phyloP scores from a whole-genome alignment of 1,140 invertebrate species.

The Calosoma granatense region DNA sequence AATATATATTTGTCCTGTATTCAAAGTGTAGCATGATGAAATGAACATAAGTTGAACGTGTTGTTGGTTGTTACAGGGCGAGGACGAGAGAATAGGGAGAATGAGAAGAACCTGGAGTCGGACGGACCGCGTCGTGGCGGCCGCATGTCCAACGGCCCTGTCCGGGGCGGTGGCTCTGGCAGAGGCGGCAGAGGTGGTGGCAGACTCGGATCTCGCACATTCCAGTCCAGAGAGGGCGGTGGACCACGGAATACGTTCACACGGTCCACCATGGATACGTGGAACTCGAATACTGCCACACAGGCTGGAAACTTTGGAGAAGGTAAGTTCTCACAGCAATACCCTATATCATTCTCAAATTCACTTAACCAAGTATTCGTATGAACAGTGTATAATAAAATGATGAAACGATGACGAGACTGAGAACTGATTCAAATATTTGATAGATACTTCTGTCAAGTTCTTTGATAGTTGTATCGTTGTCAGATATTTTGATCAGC shows the following conservation, averaged over 20 bases:
- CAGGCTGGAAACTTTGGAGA: too few species aligned
- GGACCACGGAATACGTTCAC: constrained; percentile 22
- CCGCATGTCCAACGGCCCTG: constrained; percentile 39
- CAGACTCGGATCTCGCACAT: constrained; percentile 34
- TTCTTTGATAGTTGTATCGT: constrained; percentile 16
- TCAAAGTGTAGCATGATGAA: too few species aligned
- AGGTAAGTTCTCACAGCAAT: too few species aligned
- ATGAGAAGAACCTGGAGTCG: constrained; percentile 29
- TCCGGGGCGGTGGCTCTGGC: constrained; percentile 42
- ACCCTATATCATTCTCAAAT: too few species aligned
- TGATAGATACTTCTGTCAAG: constrained; percentile 10
- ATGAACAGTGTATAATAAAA: too few species aligned
- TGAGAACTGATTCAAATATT: constrained; percentile 12
- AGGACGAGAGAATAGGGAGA: constrained; percentile 24
- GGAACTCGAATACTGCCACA: constrained; percentile 37
- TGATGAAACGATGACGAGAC: constrained; percentile 22
- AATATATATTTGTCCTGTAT: constrained; percentile 2
- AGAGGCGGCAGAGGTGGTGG: constrained; percentile 47
- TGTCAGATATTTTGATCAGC: neutral
- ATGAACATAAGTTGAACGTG: neutral
- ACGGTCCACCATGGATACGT: constrained; percentile 39
- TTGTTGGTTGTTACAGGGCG: constrained; percentile 23
- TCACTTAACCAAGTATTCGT: too few species aligned
- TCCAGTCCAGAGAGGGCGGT: constrained; percentile 14
- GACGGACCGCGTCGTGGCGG: constrained; percentile 24